Evolutionary conservation across 2,113 vertebrate genomes (phyloP).

Genomic region (Anguilla rostrata): DNA sequence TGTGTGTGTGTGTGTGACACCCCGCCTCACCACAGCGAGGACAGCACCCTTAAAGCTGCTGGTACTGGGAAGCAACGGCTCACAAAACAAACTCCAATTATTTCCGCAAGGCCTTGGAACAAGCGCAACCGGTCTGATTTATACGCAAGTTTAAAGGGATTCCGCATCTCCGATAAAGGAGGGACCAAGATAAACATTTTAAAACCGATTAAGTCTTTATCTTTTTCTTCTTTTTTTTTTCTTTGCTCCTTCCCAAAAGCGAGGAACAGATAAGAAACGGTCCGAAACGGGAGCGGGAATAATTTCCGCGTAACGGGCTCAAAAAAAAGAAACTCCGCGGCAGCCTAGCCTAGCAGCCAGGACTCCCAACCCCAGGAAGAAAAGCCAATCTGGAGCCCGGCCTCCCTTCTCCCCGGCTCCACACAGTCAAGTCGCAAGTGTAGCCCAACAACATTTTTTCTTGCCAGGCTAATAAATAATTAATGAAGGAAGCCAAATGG

Average conservation of each 20-base stretch:
- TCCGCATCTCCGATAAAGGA: conserved; percentile 33
- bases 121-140: conserved; percentile 49
- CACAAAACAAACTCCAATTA: conserved; percentile 46
- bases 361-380: conserved; percentile 8
- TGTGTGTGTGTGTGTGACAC: conserved; percentile 30
- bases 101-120: conserved; percentile 44
- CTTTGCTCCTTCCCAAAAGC: conserved; percentile 16
- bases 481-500: conserved; percentile 75
- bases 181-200: conserved; percentile 46
- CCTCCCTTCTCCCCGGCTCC: conserved; percentile 49
- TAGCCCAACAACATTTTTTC: conserved; percentile 70
- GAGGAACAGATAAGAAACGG: conserved; percentile 24
- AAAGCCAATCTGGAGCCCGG: conserved; percentile 9
- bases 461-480: conserved; percentile 76
- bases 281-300: conserved; percentile 46
- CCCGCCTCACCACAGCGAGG: conserved; percentile 38
- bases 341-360: neutral
- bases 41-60: conserved; percentile 38
- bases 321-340: conserved; percentile 26
- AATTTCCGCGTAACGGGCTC: conserved; percentile 42
- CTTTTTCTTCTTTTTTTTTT: conserved; percentile 23
- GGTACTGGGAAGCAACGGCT: conserved; percentile 49
- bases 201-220: conserved; percentile 38
- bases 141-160: conserved; percentile 47
- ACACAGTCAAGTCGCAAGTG: conserved; percentile 61